A percentile compares a stretch with the other conserved stretches of the same genome.
These are phyloP conservation scores for Nymphalis c-album DNA, from an alignment of 2,888 invertebrate species.

Conservation along the genomic window DNA sequence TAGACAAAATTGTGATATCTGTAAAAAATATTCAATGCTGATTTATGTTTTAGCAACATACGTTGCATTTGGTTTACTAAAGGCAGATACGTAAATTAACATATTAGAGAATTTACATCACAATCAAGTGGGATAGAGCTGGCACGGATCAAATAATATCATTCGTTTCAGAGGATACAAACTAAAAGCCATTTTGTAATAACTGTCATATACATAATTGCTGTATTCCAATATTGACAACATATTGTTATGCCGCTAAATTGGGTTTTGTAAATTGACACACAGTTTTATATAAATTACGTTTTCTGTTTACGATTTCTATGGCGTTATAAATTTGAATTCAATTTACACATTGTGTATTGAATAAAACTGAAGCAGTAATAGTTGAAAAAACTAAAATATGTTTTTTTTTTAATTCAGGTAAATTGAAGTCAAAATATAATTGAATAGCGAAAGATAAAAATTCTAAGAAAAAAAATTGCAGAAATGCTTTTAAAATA, in stretches of 20 bases:
- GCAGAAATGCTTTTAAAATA: too few relatives aligned
- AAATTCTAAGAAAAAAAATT: too few relatives aligned
- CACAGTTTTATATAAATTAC: conserved; percentile 5
- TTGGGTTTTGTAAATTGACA: conserved; percentile 18
- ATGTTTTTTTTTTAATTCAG: too few relatives aligned
- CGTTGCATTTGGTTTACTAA: conserved; percentile 8
- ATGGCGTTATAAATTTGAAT: neutral
- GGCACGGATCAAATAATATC: conserved; percentile 25
- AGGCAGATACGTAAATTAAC: conserved; percentile 32
- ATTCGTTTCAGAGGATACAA: conserved; percentile 21
- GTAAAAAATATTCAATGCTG: neutral
- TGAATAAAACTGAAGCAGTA: neutral
- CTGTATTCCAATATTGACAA: conserved; percentile 19
- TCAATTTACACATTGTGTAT: neutral
- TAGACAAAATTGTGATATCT: too few relatives aligned
- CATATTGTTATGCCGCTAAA: conserved; percentile 18
- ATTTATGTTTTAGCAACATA: neutral
- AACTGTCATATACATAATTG: conserved; percentile 12
- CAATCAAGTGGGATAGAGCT: conserved; percentile 37
- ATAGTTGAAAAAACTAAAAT: neutral
- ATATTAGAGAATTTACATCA: conserved; percentile 38
- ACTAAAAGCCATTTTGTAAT: conserved; percentile 12
- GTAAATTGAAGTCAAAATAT: too few relatives aligned
- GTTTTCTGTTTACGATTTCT: neutral
- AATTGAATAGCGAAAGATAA: too few relatives aligned